phyloP scores from a whole-genome alignment of 2,888 invertebrate species.

The Coenonympha arcania region DNA sequence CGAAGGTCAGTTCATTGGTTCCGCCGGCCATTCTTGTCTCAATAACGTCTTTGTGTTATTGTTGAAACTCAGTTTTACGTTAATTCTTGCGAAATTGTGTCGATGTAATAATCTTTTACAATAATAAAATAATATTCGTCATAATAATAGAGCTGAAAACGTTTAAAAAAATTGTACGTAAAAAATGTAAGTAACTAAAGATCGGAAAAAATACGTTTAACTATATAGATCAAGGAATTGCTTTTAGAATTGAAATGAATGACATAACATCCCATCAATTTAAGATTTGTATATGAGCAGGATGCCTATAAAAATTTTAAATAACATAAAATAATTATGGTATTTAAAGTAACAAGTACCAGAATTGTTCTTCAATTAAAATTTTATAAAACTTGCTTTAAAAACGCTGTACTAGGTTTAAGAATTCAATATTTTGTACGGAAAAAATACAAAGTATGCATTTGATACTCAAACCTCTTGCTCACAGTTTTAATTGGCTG shows the following conservation, averaged over 20 bases:
- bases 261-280: background rate
- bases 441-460: background rate
- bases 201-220: background rate
- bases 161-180: background rate
- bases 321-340: too few relatives aligned
- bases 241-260: background rate
- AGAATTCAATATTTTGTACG: background rate
- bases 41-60: slow-evolving; percentile 11
- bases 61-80: slow-evolving; percentile 7
- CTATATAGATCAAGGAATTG: background rate
- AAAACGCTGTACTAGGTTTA: background rate
- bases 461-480: slow-evolving; percentile 1
- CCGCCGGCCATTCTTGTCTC: slow-evolving; percentile 25
- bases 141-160: background rate
- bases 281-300: too few relatives aligned
- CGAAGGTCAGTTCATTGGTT: slow-evolving; percentile 30
- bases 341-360: too few relatives aligned
- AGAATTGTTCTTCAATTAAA: too few relatives aligned
- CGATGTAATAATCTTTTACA: background rate
- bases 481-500: slow-evolving; percentile 6
- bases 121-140: background rate
- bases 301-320: too few relatives aligned
- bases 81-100: slow-evolving; percentile 1
- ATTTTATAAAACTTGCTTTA: too few relatives aligned
- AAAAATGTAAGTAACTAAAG: background rate